Evolutionary conservation across 2,113 vertebrate species (phyloP), one percentile per base, ranked within the genome.

Genomic region (Actinemys pallida): DNA sequence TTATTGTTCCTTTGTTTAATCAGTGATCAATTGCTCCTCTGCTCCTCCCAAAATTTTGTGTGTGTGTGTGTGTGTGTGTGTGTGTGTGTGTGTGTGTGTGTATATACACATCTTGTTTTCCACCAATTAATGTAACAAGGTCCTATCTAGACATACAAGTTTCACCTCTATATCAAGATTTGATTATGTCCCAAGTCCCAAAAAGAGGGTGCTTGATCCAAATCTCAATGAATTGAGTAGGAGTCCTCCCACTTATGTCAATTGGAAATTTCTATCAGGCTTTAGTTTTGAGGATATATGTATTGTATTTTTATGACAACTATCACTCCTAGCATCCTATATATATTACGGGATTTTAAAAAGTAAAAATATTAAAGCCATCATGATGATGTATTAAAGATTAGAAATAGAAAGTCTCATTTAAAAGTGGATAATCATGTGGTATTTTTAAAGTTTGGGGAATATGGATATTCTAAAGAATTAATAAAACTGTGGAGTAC

Each of bases 381-480:
- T 83, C 81, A 96, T 52, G 45, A 95, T 94, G 92, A 80, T 62
- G 84, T 65, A 96, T 83, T 93, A 47, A 59, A 97, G 95, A 35
- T 96, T 93, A 90, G 82, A 92, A 90, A 97, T 94, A 53, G 92
- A 93, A 53, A 96, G 80, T 90, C 93, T 52, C 20, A 94, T 95
- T 97, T 90, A 93, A 91, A 95, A 89, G 17, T 57, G 88, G 79
- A 91, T 95, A 95, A 96, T 6, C 88, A 62, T 47, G 31, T 86
- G 75, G 84, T 82, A 95, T 14, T 52, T 87, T 93, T 94, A 42
- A 95, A 88, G 20, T 56, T 87, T 1, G 3, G 53, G 2, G 53
- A 90, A 95, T 92, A 84, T 65, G 1, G 78, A 82, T 78, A 78
- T 14, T 78, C 39, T 78, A 47, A 78, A 78, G 42, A 76, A 76